Base-by-base conservation (phyloP, 2,797 vertebrate species). In the Onychomys torridus region DNA sequence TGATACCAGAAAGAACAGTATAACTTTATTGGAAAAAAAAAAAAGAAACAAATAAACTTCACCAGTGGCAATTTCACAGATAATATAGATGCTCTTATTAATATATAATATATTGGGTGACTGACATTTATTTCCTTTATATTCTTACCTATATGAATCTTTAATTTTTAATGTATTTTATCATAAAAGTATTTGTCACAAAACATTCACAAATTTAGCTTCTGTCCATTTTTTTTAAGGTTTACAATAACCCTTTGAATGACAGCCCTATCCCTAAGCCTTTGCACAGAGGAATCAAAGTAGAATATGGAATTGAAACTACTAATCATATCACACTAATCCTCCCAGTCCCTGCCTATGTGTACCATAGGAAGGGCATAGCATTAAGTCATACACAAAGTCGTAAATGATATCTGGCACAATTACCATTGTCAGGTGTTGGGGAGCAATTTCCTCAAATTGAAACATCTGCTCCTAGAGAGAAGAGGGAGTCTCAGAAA, bases 121-220 rank as follows among this genome's bases (percentile, higher is more conserved):
- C 29, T 97, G 94, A 90, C 67, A 59, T 88, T 89, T 90, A 43
- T 91, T 96, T 96, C 77, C 83, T 75, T 94, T 97, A 87, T 95
- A 90, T 83, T 61, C 77, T 91, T 55, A 78, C 82, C n/a, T 96
- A 97, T 97, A 97, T 8, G 65, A 94, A 97, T 97, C 95, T 96
- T 96, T 96, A 87, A 92, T 95, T 96, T 96, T 97, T 95, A 97
- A 94, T 81, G 86, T 8, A 95, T 78, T 95, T 89, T 65, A 96
- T 88, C 67, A 92, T 81, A 40, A 93, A 91, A 77, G 43, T 69
- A 97, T 96, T 93, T 93, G 83, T 95, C 93, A 84, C 12, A 87
- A 73, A 94, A 91, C 87, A 76, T 84, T 96, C 90, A 87, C 87
- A 52, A 95, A 67, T 90, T 95, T 78, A 95, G 73, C 43, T 76